phyloP scores from a whole-genome alignment of 2,797 vertebrate species.

The Salmo trutta region DNA sequence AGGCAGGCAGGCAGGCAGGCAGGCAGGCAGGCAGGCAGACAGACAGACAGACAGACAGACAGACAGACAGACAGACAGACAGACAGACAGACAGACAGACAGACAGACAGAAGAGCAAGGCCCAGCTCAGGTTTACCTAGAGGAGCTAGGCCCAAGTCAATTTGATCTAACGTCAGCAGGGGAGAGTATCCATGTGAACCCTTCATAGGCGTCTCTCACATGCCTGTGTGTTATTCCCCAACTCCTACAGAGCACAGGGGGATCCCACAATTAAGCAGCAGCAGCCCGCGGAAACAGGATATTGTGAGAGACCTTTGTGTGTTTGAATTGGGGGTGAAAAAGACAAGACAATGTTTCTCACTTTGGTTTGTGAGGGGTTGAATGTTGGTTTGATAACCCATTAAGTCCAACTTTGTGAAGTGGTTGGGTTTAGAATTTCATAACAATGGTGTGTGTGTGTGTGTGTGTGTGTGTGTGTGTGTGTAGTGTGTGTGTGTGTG shows the following conservation, averaged over 20 bases:
- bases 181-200: conserved; percentile 44
- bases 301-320: conserved; percentile 48
- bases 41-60: too few species aligned
- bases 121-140: too few species aligned
- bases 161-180: not conserved
- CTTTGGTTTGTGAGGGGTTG: conserved; percentile 9
- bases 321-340: conserved; percentile 36
- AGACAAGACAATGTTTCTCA: conserved; percentile 31
- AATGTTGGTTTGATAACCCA: conserved; percentile 12
- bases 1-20: too few species aligned
- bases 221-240: conserved; percentile 21
- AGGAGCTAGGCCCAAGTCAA: not conserved
- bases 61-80: too few species aligned
- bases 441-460: conserved; percentile 10
- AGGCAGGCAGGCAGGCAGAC: too few species aligned
- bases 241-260: conserved; percentile 23
- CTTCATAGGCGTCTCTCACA: conserved; percentile 41
- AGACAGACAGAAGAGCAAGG: too few species aligned
- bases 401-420: not conserved
- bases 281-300: conserved; percentile 63
- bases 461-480: conserved; percentile 14
- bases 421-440: not conserved
- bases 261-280: conserved; percentile 26
- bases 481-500: conserved; percentile 9
- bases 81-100: too few species aligned